phyloP scores from a whole-genome alignment of 2,888 invertebrate genomes.

The Kuschelorhynchus macadamiae region DNA sequence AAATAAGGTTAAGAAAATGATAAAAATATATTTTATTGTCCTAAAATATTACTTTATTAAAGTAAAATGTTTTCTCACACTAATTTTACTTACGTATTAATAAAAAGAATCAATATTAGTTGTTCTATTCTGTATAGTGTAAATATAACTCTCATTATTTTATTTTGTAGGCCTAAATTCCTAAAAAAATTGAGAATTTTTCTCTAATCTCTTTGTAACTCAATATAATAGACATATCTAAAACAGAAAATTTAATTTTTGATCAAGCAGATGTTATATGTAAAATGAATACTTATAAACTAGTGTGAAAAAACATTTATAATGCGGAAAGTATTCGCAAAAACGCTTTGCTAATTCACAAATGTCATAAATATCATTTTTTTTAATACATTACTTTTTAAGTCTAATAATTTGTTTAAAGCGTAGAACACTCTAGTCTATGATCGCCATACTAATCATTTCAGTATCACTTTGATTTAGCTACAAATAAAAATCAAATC shows the following conservation, averaged over 20 bases:
- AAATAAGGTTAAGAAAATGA: constrained; percentile 37
- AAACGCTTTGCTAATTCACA: constrained; percentile 13
- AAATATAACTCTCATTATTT: too few relatives aligned
- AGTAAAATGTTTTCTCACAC: neutral
- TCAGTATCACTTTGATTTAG: constrained; percentile 34
- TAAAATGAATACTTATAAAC: too few relatives aligned
- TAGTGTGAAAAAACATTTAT: neutral
- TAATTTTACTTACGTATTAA: neutral
- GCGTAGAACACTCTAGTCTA: constrained; percentile 28
- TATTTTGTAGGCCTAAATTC: too few relatives aligned
- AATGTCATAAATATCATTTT: constrained; percentile 34
- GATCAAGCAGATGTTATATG: too few relatives aligned
- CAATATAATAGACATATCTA: too few relatives aligned
- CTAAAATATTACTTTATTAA: constrained; percentile 44
- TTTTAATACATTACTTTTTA: constrained; percentile 21
- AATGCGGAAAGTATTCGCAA: constrained; percentile 1
- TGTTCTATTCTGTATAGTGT: neutral
- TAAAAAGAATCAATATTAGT: neutral
- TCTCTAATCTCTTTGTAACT: too few relatives aligned
- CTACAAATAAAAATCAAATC: constrained; percentile 23
- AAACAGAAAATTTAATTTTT: too few relatives aligned
- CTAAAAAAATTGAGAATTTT: neutral
- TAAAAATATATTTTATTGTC: constrained; percentile 54
- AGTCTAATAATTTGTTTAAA: constrained; percentile 37
- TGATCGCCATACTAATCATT: constrained; percentile 14